phyloP scores from a whole-genome alignment of 2,888 invertebrate genomes.

The Erebia ligea region DNA sequence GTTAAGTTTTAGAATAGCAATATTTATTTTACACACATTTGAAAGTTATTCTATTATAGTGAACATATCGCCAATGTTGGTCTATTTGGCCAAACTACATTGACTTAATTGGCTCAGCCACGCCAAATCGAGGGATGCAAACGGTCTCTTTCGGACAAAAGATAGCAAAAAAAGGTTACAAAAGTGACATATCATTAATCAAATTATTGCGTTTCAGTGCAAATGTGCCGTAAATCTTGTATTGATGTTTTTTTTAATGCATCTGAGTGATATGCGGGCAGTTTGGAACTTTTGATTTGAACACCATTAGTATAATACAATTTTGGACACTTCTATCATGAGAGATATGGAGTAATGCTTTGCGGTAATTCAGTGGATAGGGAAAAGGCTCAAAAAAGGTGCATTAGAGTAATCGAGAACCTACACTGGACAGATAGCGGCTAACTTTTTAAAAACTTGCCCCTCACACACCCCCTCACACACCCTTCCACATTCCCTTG shows the following conservation, averaged over 20 bases:
- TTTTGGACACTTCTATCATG: slow-evolving; percentile 2
- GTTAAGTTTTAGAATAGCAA: too few species aligned
- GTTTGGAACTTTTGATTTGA: slow-evolving; percentile 9
- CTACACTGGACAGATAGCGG: too few species aligned
- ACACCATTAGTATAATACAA: slow-evolving; percentile 3
- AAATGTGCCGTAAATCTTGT: slow-evolving; percentile 54
- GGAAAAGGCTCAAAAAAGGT: too few species aligned
- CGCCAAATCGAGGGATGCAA: neutral
- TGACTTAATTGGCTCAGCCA: neutral
- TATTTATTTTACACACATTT: too few species aligned
- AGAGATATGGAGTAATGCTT: neutral
- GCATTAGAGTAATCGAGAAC: too few species aligned
- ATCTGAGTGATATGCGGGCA: slow-evolving; percentile 12
- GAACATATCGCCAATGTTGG: neutral
- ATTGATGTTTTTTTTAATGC: slow-evolving; percentile 39
- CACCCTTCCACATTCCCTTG: too few species aligned
- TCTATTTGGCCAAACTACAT: neutral
- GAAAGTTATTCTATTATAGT: too few species aligned
- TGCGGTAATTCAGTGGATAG: too few species aligned
- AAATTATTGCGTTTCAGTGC: slow-evolving; percentile 66
- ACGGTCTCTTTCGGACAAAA: slow-evolving; percentile 47
- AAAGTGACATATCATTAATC: slow-evolving; percentile 68
- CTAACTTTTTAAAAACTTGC: too few species aligned
- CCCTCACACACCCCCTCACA: too few species aligned
- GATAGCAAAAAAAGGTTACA: slow-evolving; percentile 55